phyloP scores from a whole-genome alignment of 2,888 invertebrate genomes.

The Scaptomyza flava region DNA sequence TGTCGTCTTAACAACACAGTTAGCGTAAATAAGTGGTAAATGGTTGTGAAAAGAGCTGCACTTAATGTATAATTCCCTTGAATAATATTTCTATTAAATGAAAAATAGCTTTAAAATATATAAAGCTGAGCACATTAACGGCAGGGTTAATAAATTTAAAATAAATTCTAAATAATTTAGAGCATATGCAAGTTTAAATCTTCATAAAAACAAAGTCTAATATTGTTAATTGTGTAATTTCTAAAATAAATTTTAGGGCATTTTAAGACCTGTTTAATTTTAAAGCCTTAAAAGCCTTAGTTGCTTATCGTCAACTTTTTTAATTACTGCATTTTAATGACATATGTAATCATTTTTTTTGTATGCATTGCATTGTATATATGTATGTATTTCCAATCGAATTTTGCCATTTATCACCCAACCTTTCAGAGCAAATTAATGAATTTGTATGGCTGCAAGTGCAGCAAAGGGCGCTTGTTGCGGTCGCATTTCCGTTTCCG shows the following conservation, averaged over 20 bases:
- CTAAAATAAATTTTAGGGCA: no score
- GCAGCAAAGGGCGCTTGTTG: constrained; percentile 32
- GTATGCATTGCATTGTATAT: constrained; percentile 34
- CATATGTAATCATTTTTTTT: constrained; percentile 15
- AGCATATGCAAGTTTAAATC: neutral
- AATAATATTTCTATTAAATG: no score
- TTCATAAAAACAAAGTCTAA: neutral
- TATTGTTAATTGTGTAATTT: neutral
- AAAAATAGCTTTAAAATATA: no score
- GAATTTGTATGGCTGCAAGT: constrained; percentile 35
- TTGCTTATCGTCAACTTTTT: neutral
- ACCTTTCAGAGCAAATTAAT: constrained; percentile 14
- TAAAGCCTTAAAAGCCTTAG: neutral
- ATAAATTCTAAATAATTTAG: no score
- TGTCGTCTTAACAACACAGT: constrained; percentile 6
- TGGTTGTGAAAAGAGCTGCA: constrained; percentile 8
- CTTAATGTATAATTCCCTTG: neutral
- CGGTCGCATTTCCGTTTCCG: constrained; percentile 68
- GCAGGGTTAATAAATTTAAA: no score
- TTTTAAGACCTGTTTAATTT: neutral
- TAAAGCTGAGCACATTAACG: no score
- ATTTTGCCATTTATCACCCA: constrained; percentile 9
- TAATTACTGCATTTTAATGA: constrained; percentile 2
- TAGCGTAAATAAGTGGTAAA: constrained; percentile 1
- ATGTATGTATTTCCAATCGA: constrained; percentile 31